Evolutionary conservation across 2,888 invertebrate species (phyloP).

Genomic region (Atethmia centrago): DNA sequence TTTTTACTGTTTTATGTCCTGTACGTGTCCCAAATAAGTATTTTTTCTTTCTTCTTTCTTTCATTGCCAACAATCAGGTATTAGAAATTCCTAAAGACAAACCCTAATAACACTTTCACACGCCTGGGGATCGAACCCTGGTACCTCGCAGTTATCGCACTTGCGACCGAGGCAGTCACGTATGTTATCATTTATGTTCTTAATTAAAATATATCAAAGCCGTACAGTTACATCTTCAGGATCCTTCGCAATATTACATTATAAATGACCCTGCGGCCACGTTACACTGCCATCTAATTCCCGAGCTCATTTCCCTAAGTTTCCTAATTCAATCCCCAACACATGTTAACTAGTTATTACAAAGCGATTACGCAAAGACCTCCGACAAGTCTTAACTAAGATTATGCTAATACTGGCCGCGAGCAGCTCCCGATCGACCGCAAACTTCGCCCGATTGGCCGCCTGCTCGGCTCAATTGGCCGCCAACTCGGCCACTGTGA

Average conservation of each 20-base stretch:
- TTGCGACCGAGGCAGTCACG: background rate
- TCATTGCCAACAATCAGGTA: background rate
- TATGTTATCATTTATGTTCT: background rate
- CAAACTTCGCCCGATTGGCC: conserved; percentile 10
- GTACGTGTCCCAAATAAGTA: too few species aligned
- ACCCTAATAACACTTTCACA: background rate
- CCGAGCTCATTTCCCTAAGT: conserved; percentile 5
- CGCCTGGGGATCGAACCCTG: background rate
- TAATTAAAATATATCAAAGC: background rate
- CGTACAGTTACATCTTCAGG: background rate
- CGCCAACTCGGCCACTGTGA: conserved; percentile 8
- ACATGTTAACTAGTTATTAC: conserved; percentile 44
- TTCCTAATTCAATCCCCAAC: conserved; percentile 20
- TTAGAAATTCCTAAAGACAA: background rate
- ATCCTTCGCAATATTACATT: background rate
- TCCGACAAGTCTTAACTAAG: conserved; percentile 22
- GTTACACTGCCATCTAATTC: background rate
- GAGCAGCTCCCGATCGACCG: conserved; percentile 3
- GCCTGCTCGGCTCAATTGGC: conserved; percentile 8
- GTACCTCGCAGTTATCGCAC: background rate
- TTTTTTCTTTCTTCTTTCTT: too few species aligned
- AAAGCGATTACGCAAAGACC: conserved; percentile 42
- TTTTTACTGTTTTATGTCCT: too few species aligned
- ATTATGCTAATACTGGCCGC: conserved; percentile 49
- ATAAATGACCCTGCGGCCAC: background rate